phyloP scores from a whole-genome alignment of 2,113 vertebrate species.

The Daubentonia madagascariensis region DNA sequence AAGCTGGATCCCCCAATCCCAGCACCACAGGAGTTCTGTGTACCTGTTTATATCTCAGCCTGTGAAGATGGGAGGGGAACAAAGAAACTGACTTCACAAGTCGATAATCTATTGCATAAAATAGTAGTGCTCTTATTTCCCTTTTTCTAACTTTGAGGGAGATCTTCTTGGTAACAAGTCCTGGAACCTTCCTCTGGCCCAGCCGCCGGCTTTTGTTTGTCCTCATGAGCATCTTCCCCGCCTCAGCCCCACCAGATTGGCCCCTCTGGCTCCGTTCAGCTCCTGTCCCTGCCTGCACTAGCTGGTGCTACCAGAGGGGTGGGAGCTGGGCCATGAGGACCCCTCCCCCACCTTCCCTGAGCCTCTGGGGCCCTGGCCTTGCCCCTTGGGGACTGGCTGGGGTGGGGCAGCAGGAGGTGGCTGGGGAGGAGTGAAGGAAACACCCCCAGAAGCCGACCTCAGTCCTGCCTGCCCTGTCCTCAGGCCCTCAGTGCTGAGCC shows the following conservation, averaged over 20 bases:
- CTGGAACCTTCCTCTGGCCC: not conserved
- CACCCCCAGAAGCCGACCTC: not conserved
- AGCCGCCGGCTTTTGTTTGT: not conserved
- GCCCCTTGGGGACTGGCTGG: not conserved
- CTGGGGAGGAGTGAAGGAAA: not conserved
- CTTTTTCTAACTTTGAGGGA: not conserved
- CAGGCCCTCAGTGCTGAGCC: not conserved
- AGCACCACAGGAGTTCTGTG: accelerated
- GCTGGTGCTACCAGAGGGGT: not conserved
- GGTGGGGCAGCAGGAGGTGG: not conserved
- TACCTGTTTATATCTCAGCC: no score
- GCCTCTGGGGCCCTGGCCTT: not conserved
- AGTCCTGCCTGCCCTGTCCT: not conserved
- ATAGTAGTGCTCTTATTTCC: not conserved
- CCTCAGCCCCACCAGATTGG: accelerated
- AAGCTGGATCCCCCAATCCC: not conserved
- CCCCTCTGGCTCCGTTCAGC: not conserved
- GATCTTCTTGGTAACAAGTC: not conserved
- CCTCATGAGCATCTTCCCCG: accelerated
- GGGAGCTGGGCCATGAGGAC: not conserved
- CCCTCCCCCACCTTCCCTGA: no score
- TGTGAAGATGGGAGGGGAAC: not conserved
- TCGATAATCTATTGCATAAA: not conserved
- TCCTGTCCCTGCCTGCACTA: not conserved
- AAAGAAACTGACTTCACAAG: not conserved